Evolutionary conservation across 2,113 vertebrate genomes (phyloP), one percentile per base, ranked within the genome.

Genomic region (Microcebus murinus): DNA sequence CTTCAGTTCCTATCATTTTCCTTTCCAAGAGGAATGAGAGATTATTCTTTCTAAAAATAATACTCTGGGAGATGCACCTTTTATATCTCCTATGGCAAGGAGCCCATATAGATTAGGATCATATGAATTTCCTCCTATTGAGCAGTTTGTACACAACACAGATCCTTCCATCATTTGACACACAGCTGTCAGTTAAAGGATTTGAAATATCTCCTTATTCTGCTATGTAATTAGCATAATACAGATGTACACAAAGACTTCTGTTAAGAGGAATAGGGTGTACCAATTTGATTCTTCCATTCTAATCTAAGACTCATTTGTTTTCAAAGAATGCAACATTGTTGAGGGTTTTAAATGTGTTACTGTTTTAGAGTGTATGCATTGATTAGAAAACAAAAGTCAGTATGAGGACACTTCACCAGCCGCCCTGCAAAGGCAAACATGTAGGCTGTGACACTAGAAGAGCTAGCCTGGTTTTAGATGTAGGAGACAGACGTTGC

Each of bases 301-400:
- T 90, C 31, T 63, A 77, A 90, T 95, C 96, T 82, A 96, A 98
- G 97, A 87, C 83, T 45, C 48, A 36, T 95, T 98, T 98, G 97
- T 98, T 97, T 91, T 39, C 95, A 92, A 91, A 98, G 91, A 98
- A 97, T 95, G 74, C 67, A 73, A 63, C 89, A 93, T 91, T 98
- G 98, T 98, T 94, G 36, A 25, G 42, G 27, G 8, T 67, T 94
- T 93, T 59, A 71, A 97, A 96, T 97, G 79, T 96, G 82, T 61
- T 80, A 96, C 74, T 97, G 93, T 95, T 91, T 71, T 57, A 57
- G 29, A 92, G 45, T 52, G 80, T 15, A 61, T 23, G n/a, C 91
- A 97, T 65, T 90, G 87, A 96, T 90, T 70, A 93, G 80, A 96
- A 97, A 95, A 96, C 93, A 96, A 93, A 93, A 84, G 96, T 80